Evolutionary conservation across 2,888 invertebrate species (phyloP), one percentile per base, ranked within the genome.

Genomic region (Lithophane semibrunnea): DNA sequence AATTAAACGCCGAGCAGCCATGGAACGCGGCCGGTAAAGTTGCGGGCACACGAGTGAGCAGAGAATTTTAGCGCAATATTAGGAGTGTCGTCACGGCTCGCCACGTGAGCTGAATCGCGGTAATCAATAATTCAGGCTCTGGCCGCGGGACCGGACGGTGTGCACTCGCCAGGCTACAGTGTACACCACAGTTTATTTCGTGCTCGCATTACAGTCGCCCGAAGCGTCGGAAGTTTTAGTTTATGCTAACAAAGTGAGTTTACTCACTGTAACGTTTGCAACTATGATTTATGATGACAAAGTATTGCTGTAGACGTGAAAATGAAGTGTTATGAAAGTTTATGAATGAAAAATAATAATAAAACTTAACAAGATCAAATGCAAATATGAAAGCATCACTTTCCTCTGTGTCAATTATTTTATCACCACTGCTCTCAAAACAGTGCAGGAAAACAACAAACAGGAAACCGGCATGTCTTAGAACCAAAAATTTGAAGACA

Each of bases 41-140:
- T 54, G 65, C 49, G 58, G 47, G 37, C 60, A 75, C 73, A 80
- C 29, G 3, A 58, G 54, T 10, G 54, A 56, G 42, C 42, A 42
- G 60, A 58, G 73, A 70, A 67, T 73, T 82, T 75, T 58, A 54
- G 63, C 67, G 79, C 60, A 75, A 75, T 66, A 84, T 88, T 87
- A 75, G 76, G 49, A 79, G 79, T 81, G 88, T 88, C 87, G 80
- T 85, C 79, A 82, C 68, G 58, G 56, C 24, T 52, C 42, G 29
- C 79, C 77, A 68, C 88, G 85, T 79, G 82, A 77, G 72, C 72
- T 63, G 80, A 79, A 84, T 83, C 63, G 69, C 21, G n/a, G 75
- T 71, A 78, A 86, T 89, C 88, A 88, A 89, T 89, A 84, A 85
- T 85, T 83, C 80, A 88, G 79, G 76, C 56, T 65, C 68, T 49